Percentiles rank a stretch among this genome's conserved stretches.
Conservation (phyloP, 2,888 invertebrate genomes). For the Entomobrya multifasciata region DNA sequence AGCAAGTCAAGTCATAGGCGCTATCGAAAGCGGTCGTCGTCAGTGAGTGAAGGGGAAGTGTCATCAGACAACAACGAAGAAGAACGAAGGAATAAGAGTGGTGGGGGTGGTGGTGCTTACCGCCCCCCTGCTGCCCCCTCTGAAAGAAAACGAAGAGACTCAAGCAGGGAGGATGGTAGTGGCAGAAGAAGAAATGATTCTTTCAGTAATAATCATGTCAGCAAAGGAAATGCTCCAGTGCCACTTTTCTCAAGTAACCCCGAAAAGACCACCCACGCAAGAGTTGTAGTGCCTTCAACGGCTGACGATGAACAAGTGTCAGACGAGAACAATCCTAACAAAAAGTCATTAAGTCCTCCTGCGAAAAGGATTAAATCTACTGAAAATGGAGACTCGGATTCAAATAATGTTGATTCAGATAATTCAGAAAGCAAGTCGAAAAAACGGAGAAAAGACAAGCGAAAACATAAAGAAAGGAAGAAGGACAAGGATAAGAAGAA, state of each 20-base stretch:
- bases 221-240: conserved; percentile 25
- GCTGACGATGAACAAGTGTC: conserved; percentile 49
- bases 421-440: conserved; percentile 75
- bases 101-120: no score
- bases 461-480: conserved; percentile 86
- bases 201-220: conserved; percentile 48
- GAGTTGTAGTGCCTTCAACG: conserved; percentile 71
- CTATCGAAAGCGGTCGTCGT: conserved; percentile 68
- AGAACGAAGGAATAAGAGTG: conserved; percentile 1
- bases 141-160: conserved; percentile 28
- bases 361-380: conserved; percentile 16
- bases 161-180: conserved; percentile 46
- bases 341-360: conserved; percentile 34
- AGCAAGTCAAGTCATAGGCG: conserved; percentile 55
- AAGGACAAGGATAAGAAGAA: conserved; percentile 85
- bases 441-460: conserved; percentile 81
- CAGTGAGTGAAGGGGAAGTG: conserved; percentile 71
- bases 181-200: conserved; percentile 54
- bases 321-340: conserved; percentile 41
- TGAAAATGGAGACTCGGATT: conserved; percentile 67
- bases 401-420: conserved; percentile 39
- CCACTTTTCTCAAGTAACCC: conserved; percentile 34
- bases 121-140: conserved; percentile 23
- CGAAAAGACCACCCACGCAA: conserved; percentile 43
- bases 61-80: conserved; percentile 68